phyloP scores from a whole-genome alignment of 2,888 invertebrate genomes.

The Agriotes lineatus region DNA sequence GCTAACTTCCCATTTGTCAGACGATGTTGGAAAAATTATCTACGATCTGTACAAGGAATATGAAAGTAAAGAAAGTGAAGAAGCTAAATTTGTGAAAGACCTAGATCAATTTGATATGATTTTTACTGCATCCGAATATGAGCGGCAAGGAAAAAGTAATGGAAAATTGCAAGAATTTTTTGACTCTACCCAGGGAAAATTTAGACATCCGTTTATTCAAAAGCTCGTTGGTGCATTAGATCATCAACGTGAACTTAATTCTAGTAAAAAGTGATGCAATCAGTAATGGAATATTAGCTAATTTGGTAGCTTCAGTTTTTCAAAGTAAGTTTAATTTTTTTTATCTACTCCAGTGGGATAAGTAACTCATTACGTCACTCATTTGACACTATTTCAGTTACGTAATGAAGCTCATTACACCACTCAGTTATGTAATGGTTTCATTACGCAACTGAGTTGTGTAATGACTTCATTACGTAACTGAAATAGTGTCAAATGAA shows the following conservation, averaged over 20 bases:
- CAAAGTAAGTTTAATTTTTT: too few species aligned
- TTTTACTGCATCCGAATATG: slow-evolving; percentile 95
- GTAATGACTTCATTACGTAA: too few species aligned
- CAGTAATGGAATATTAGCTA: too few species aligned
- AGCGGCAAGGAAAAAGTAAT: slow-evolving; percentile 80
- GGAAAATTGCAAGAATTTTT: slow-evolving; percentile 90
- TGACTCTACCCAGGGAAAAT: slow-evolving; percentile 80
- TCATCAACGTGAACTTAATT: slow-evolving; percentile 69
- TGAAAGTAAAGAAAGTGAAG: slow-evolving; percentile 85
- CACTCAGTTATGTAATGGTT: too few species aligned
- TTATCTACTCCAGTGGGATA: too few species aligned
- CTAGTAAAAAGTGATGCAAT: too few species aligned
- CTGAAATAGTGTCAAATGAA: too few species aligned
- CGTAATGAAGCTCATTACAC: too few species aligned
- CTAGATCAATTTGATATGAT: slow-evolving; percentile 95
- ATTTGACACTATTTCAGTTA: too few species aligned
- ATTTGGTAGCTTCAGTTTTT: too few species aligned
- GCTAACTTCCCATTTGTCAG: slow-evolving; percentile 76
- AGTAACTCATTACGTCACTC: too few species aligned
- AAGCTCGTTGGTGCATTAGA: slow-evolving; percentile 70
- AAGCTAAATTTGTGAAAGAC: slow-evolving; percentile 94
- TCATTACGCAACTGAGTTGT: too few species aligned
- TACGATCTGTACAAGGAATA: slow-evolving; percentile 81
- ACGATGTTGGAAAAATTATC: slow-evolving; percentile 55
- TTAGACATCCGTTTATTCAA: slow-evolving; percentile 78